Evolutionary conservation across 2,888 invertebrate species (phyloP).

Genomic region (Physocephala rufipes): DNA sequence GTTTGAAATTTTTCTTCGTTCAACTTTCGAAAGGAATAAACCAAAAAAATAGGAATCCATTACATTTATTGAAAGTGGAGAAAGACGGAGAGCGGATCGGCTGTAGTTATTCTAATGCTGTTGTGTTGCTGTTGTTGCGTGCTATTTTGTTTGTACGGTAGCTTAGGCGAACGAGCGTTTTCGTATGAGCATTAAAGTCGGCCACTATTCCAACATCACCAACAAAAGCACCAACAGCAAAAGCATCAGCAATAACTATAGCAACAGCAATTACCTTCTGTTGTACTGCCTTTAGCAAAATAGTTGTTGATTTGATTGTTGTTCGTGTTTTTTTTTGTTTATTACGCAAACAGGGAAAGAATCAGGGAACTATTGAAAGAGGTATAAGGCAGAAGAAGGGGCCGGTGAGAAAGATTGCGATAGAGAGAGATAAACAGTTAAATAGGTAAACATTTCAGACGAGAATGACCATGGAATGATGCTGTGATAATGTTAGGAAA

Average conservation of each 20-base stretch:
- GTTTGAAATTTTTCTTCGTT: neutral
- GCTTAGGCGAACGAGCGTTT: neutral
- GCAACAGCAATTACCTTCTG: too few relatives aligned
- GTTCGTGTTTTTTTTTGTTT: neutral
- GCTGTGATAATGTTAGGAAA: too few relatives aligned
- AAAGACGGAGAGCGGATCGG: slow-evolving; percentile 14
- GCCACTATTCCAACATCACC: slow-evolving; percentile 26
- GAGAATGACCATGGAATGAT: neutral
- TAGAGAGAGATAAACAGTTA: neutral
- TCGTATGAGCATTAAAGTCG: slow-evolving; percentile 24
- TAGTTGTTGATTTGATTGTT: neutral
- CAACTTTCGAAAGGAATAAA: neutral
- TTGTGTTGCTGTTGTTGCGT: neutral
- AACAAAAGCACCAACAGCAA: too few relatives aligned
- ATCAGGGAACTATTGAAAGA: neutral
- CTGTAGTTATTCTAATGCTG: neutral
- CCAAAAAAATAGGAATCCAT: neutral
- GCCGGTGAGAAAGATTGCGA: neutral
- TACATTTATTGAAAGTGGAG: slow-evolving; percentile 19
- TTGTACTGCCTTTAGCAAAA: neutral
- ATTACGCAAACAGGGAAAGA: slow-evolving; percentile 16
- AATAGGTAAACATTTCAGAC: neutral
- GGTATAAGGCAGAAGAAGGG: neutral
- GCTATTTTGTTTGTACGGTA: neutral
- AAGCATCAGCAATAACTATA: too few relatives aligned